Conservation (phyloP, 2,888 invertebrate species). For the Epirrita christyi region DNA sequence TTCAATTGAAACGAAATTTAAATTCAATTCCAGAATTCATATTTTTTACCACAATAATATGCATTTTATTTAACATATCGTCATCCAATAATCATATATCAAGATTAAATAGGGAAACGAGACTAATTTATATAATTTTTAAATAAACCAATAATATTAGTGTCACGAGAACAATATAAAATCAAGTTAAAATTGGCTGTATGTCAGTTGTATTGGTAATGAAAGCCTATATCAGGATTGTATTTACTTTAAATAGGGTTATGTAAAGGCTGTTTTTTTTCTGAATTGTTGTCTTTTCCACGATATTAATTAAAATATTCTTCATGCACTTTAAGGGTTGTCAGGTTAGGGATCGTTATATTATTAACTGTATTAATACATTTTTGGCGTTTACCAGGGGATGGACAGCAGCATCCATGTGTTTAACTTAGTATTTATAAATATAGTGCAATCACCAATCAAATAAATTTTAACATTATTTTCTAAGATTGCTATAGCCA, state of each 20-base stretch:
- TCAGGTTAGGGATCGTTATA: no score
- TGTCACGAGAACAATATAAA: slow-evolving; percentile 16
- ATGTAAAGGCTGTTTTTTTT: slow-evolving; percentile 7
- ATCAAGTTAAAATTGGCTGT: slow-evolving; percentile 13
- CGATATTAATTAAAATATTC: no score
- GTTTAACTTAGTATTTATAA: no score
- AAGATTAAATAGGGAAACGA: slow-evolving; percentile 26
- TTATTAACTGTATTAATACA: no score
- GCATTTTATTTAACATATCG: not conserved
- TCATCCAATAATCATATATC: slow-evolving; percentile 28
- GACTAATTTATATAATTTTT: slow-evolving; percentile 27
- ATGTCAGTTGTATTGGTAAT: slow-evolving; percentile 14
- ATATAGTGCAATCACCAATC: no score
- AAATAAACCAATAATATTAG: slow-evolving; percentile 24
- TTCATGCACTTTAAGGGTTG: no score
- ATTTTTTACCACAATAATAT: not conserved
- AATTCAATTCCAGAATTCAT: not conserved
- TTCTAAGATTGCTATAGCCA: no score
- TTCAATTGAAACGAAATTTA: no score
- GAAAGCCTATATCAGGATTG: slow-evolving; percentile 18
- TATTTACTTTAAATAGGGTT: slow-evolving; percentile 38
- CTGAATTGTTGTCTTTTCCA: not conserved
- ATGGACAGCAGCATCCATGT: no score
- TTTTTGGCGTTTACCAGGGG: no score
- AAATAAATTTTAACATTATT: no score